Base-by-base conservation (phyloP, 2,888 invertebrate species). In the Trachelus troglodyta region DNA sequence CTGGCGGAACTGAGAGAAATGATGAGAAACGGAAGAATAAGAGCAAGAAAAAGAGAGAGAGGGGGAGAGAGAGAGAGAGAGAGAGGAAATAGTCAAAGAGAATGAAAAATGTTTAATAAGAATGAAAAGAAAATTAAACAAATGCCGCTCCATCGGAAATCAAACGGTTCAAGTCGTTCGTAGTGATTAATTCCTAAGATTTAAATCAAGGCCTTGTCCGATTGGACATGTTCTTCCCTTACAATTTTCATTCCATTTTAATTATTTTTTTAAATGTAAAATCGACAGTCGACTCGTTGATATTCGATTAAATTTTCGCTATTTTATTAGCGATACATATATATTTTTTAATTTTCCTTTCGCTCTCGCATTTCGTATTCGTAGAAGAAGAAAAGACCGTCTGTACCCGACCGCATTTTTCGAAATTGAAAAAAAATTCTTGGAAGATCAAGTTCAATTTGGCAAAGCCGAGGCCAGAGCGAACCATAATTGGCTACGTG, bases 401-500 rank as follows among this genome's bases (percentile, higher is more conserved):
- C 56, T 56, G 23, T 56, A 56, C 23, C 9, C 23, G 23, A 56
- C 23, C 23, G 23, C 23, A 56, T 56, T 56, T 56, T 56, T 56
- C 23, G 9, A 73, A 56, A 69, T 56, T 12, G 35, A 11, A 23
- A 12, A 30, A 34, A 71, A 71, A 71, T 30, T 33, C 33, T 69
- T 75, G 37, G 40, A 37, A n/a, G 71, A 35, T 23, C 34, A 31
- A 31, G 71, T 71, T 69, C n/a, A 37, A 71, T 71, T n/a, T 15
- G 34, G n/a, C 71, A 34, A n/a, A 73, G 75, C 56, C 34, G 74
- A 76, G 79, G 81, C 84, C 80, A 82, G 83, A 78, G 81, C 69
- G 84, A 87, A 85, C 84, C 84, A 85, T 85, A 84, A 89, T 90
- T 87, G 88, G 87, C 88, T 90, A 90, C 88, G 88, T 89, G 89